Base-by-base conservation (phyloP, 2,888 invertebrate species). In the Microplitis manilae region DNA sequence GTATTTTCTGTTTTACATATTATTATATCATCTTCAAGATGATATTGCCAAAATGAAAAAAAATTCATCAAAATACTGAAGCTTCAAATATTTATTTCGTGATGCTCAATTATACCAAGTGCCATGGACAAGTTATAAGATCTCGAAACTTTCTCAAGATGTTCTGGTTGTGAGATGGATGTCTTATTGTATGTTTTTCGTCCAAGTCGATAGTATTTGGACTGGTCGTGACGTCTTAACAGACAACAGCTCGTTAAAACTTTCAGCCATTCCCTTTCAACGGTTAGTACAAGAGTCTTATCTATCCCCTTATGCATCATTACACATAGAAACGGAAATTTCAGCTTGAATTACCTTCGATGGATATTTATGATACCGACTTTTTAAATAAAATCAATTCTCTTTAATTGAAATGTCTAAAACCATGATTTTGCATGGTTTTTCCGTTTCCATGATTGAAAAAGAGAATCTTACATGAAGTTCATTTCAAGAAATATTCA, bases 71-170 rank as follows among this genome's bases (percentile, higher is more conserved):
- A 75, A 59, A 73, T 17, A 61, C 62, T 40, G 17, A 6, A 40
- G n/a, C 38, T 68, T 70, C 64, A 68, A 60, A 40, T 72, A 20
- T 60, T 78, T 41, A n/a, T 70, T 77, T 76, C 30, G 68, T 75
- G 75, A 76, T 73, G 81, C 82, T 84, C 85, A 86, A 86, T 86
- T 86, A 86, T 85, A 81, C 76, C 79, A 77, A 83, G 82, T 80
- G 75, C 77, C 70, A 30, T 70, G 73, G 64, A 75, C 68, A 77
- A 79, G 75, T 80, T 80, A 81, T 79, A 79, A 83, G 81, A 81
- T 80, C 79, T 77, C 68, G 73, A 83, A 81, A 80, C 79, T 80
- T 76, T 30, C 17, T 73, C 79, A n/a, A 64, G 68, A 40, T 30
- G 60, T 17, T 73, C 15, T 5, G 20, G 72, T 9, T 67, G 64